Evolutionary conservation across 2,797 vertebrate genomes (phyloP), one percentile per base, ranked within the genome.

Genomic region (Lemur catta): DNA sequence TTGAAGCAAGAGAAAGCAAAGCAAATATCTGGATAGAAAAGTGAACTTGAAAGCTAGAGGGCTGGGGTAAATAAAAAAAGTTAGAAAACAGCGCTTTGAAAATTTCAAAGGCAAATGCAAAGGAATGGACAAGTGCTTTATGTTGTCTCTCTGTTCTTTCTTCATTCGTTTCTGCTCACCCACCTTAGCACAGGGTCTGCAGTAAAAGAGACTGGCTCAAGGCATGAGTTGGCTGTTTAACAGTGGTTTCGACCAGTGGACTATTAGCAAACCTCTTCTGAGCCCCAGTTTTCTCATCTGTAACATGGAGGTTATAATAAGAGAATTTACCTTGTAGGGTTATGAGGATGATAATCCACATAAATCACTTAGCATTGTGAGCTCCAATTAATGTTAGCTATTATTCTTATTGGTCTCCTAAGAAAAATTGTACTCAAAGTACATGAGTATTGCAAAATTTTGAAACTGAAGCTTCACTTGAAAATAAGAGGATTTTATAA

Each of bases 1-100:
- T 92, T 97, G 91, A 97, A 93, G 93, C 41, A 65, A 93, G 75
- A 28, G 82, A 65, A 95, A 81, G 52, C 74, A 89, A 92, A 95
- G 82, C 52, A 91, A 86, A 87, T 84, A 97, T 76, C 74, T n/a
- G 6, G 61, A n/a, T 71, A 87, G 94, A 81, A 94, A 91, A 95
- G 91, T 69, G 63, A 93, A 80, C 74, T 94, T 88, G 72, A 89
- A 96, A 95, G 78, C 74, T 71, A 24, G 30, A 88, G 84, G 57
- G 35, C 72, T 67, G 71, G 75, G 6, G 10, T 84, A 92, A 84
- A 84, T 26, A 63, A 50, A 75, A 88, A 86, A 72, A 20, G 61
- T 65, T 30, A 85, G 63, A 81, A 79, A 94, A 87, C 1, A 35
- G 50, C 1, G 13, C 84, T 94, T 84, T 89, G 89, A 96, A 94